These are phyloP conservation scores for Mesoclemmys tuberculata DNA, from an alignment of 2,113 vertebrate species.

Conservation along the genomic window DNA sequence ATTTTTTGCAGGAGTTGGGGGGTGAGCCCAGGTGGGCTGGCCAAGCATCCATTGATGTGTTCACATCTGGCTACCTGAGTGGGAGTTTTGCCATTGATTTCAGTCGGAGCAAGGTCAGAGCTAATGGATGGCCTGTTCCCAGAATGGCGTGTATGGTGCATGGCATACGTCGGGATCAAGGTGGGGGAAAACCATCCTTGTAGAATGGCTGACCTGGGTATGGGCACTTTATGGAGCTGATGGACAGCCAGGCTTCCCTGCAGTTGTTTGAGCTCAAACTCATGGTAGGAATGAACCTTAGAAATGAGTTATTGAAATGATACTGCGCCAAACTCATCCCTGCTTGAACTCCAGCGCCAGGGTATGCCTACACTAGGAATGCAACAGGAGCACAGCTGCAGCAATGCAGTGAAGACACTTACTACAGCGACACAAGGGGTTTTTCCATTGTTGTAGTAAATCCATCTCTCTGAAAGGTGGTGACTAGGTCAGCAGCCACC, in stretches of 20 bases:
- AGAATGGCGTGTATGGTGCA: rapidly evolving
- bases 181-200: not conserved
- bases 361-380: not conserved
- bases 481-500: too few species aligned
- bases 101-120: rapidly evolving
- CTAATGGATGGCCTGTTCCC: rapidly evolving
- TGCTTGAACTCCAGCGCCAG: rapidly evolving
- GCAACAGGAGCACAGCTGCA: not conserved
- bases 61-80: not conserved
- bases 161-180: rapidly evolving
- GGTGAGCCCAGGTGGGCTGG: rapidly evolving
- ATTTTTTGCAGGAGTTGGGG: not conserved
- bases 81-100: rapidly evolving
- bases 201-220: not conserved
- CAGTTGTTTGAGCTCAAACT: rapidly evolving
- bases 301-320: not conserved
- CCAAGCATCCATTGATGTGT: not conserved
- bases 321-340: rapidly evolving
- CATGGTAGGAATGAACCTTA: not conserved
- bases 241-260: not conserved
- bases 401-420: not conserved
- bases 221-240: not conserved
- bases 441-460: not conserved
- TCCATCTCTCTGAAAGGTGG: not conserved
- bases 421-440: not conserved